phyloP scores from a whole-genome alignment of 2,113 vertebrate species.

The Chinchilla lanigera region DNA sequence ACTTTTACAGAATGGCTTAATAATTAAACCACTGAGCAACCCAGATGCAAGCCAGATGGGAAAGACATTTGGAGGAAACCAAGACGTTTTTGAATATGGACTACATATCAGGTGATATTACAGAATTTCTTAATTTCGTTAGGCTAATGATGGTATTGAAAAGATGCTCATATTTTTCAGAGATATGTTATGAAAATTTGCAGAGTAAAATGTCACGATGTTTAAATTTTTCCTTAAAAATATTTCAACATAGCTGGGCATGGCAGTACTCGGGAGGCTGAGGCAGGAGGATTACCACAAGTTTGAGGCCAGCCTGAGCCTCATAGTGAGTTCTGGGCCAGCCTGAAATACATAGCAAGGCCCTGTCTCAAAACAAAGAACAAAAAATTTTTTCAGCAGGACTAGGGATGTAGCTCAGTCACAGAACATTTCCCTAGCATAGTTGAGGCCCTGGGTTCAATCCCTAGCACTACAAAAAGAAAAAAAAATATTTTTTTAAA shows the following conservation, averaged over 20 bases:
- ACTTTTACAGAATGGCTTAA: fast-evolving
- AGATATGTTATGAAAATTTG: neutral
- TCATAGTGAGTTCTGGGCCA: neutral
- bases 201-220: neutral
- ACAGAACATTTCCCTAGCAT: neutral
- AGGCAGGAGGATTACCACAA: neutral
- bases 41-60: neutral
- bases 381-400: neutral
- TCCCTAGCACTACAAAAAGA: neutral
- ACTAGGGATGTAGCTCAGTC: neutral
- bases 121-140: neutral
- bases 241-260: neutral
- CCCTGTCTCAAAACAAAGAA: neutral
- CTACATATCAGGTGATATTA: neutral
- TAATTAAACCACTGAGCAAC: neutral
- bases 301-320: neutral
- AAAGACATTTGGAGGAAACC: neutral
- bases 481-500: neutral
- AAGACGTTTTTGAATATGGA: neutral
- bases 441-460: neutral
- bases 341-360: neutral
- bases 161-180: neutral
- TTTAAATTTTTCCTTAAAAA: neutral
- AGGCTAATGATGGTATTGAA: neutral
- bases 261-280: neutral